A percentile compares a stretch with the other conserved stretches of the same genome.
phyloP scores from a whole-genome alignment of 1,140 invertebrate species.

The Frieseomelitta varia region DNA sequence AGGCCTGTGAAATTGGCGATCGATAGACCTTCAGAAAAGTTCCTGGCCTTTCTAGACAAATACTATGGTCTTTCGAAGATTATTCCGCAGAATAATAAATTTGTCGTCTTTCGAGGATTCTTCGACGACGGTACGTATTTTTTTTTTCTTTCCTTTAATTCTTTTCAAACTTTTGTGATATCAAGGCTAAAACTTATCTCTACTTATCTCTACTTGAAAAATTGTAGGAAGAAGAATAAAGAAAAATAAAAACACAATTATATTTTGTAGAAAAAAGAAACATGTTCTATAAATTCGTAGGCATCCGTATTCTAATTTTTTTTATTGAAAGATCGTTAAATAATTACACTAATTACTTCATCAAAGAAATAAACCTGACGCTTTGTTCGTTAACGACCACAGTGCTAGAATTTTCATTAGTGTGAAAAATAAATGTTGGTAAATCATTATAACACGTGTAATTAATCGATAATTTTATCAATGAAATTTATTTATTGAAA shows the following conservation, averaged over 20 bases:
- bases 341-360: conserved; percentile 13
- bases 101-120: conserved; percentile 93
- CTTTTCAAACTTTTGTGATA: neutral
- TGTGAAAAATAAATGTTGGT: neutral
- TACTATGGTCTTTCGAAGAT: conserved; percentile 89
- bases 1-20: conserved; percentile 90
- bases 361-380: neutral
- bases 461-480: neutral
- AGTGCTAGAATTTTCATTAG: neutral
- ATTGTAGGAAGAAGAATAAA: neutral
- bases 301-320: neutral
- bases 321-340: conserved; percentile 1
- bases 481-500: neutral
- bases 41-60: conserved; percentile 91
- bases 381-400: neutral
- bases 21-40: conserved; percentile 94
- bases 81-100: conserved; percentile 93
- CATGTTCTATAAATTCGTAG: neutral
- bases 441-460: neutral
- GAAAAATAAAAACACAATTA: neutral
- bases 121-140: conserved; percentile 84
- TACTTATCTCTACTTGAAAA: too few relatives aligned
- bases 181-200: neutral
- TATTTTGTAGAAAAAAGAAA: too few relatives aligned
- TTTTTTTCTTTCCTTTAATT: neutral